Conservation (phyloP, 2,888 invertebrate genomes). For the Microchrysa polita region DNA sequence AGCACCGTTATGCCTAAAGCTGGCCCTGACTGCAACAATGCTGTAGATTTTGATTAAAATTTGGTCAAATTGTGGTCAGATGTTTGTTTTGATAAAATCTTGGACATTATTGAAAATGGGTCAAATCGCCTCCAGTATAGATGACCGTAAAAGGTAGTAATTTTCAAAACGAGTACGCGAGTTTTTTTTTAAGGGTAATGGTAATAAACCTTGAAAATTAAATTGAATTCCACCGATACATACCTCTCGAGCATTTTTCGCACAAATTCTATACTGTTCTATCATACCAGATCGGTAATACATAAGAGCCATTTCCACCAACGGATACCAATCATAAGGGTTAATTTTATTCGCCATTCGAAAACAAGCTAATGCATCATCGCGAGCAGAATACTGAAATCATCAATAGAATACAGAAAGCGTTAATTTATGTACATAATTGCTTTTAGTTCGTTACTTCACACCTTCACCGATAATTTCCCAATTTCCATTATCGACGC, state of each 20-base stretch:
- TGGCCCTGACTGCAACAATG: too few species aligned
- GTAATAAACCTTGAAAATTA: too few species aligned
- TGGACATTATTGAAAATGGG: too few species aligned
- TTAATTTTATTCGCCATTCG: conserved; percentile 31
- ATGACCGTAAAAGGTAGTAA: too few species aligned
- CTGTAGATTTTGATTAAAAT: too few species aligned
- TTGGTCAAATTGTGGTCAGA: too few species aligned
- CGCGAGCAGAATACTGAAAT: not conserved
- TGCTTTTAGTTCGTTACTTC: not conserved
- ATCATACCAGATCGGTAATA: conserved; percentile 31
- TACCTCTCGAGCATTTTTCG: conserved; percentile 42
- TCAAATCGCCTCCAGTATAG: too few species aligned
- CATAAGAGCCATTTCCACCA: conserved; percentile 29
- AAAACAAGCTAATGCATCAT: conserved; percentile 31
- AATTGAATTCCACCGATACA: too few species aligned
- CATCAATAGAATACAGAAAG: not conserved
- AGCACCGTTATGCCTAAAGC: too few species aligned
- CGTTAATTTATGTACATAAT: not conserved
- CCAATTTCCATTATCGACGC: conserved; percentile 34
- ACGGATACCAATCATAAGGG: conserved; percentile 27
- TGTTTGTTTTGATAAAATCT: too few species aligned
- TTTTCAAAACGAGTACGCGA: too few species aligned
- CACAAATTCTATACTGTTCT: conserved; percentile 35
- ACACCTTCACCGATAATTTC: conserved; percentile 25
- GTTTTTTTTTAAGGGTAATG: too few species aligned